A percentile compares a stretch with the other conserved stretches of the same genome.
Evolutionary conservation across 2,797 vertebrate species (phyloP).

Genomic region (Rachycentron canadum): DNA sequence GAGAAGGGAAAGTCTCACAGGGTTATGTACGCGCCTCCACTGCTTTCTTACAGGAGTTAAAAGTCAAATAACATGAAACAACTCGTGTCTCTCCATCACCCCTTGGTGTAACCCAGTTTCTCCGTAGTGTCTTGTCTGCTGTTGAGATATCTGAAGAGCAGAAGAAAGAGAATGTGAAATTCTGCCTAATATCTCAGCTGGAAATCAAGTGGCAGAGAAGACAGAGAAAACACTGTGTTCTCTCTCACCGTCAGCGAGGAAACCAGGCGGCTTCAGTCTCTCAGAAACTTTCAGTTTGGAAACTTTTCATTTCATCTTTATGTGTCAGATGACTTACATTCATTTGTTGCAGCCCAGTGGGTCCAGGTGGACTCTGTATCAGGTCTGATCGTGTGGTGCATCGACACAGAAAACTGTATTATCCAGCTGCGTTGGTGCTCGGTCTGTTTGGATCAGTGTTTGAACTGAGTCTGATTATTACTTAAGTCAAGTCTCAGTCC

Average conservation of each 20-base stretch:
- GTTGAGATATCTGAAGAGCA: constrained; percentile 38
- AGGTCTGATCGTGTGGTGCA: too few relatives aligned
- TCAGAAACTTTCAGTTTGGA: not conserved
- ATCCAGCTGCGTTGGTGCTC: too few relatives aligned
- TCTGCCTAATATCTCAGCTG: constrained; percentile 35
- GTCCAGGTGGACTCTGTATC: too few relatives aligned
- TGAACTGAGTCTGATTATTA: too few relatives aligned
- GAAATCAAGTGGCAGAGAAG: constrained; percentile 22
- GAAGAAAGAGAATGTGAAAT: constrained; percentile 52
- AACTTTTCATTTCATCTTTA: not conserved
- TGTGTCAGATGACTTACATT: not conserved
- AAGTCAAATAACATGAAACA: not conserved
- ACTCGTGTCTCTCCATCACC: not conserved
- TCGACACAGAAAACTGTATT: too few relatives aligned
- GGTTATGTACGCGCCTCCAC: not conserved
- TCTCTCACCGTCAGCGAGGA: constrained; percentile 18
- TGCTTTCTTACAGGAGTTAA: not conserved
- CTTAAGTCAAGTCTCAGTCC: too few relatives aligned
- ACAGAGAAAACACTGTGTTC: not conserved
- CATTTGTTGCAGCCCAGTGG: not conserved
- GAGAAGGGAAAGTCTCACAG: not conserved
- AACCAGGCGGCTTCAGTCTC: constrained; percentile 29
- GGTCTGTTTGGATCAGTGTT: too few relatives aligned
- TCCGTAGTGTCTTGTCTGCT: constrained; percentile 30
- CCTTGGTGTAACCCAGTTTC: constrained; percentile 24